These are phyloP conservation scores for Trypoxylus dichotomus DNA, from an alignment of 1,140 invertebrate genomes.

Conservation along the genomic window DNA sequence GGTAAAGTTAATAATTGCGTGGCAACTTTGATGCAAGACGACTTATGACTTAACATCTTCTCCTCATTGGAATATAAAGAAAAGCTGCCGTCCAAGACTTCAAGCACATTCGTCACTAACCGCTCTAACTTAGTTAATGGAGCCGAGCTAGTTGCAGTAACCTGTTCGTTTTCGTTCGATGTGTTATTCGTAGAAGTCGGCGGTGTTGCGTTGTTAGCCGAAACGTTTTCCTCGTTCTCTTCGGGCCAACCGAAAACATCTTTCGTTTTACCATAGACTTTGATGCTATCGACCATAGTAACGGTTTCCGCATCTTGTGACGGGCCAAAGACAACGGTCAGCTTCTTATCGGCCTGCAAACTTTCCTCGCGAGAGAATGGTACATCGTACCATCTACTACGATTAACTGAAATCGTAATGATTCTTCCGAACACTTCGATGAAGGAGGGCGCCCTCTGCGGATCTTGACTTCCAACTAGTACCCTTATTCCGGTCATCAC, in stretches of 20 bases:
- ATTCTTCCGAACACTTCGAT: slow-evolving; percentile 86
- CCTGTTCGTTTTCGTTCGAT: slow-evolving; percentile 53
- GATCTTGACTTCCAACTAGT: slow-evolving; percentile 83
- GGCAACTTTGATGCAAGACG: slow-evolving; percentile 71
- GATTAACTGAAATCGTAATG: slow-evolving; percentile 72
- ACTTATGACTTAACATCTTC: slow-evolving; percentile 55
- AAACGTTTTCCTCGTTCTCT: slow-evolving; percentile 82
- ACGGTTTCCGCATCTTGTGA: slow-evolving; percentile 87
- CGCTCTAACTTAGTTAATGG: slow-evolving; percentile 59
- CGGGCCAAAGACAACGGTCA: slow-evolving; percentile 86
- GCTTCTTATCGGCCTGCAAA: slow-evolving; percentile 88
- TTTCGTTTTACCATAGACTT: slow-evolving; percentile 94
- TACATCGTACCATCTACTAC: slow-evolving; percentile 93
- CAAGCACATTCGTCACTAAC: slow-evolving; percentile 71
- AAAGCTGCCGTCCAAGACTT: slow-evolving; percentile 75
- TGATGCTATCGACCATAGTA: slow-evolving; percentile 91
- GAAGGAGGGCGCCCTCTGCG: slow-evolving; percentile 79
- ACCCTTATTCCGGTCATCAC: slow-evolving; percentile 84
- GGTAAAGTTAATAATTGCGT: slow-evolving; percentile 81
- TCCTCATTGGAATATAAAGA: slow-evolving; percentile 52
- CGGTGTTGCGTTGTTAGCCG: slow-evolving; percentile 59
- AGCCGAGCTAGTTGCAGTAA: slow-evolving; percentile 50
- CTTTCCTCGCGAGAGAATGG: slow-evolving; percentile 94
- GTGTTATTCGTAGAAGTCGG: slow-evolving; percentile 41
- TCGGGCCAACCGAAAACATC: slow-evolving; percentile 97